Conservation (phyloP, 2,113 vertebrate species). For the Toxotes jaculatrix region DNA sequence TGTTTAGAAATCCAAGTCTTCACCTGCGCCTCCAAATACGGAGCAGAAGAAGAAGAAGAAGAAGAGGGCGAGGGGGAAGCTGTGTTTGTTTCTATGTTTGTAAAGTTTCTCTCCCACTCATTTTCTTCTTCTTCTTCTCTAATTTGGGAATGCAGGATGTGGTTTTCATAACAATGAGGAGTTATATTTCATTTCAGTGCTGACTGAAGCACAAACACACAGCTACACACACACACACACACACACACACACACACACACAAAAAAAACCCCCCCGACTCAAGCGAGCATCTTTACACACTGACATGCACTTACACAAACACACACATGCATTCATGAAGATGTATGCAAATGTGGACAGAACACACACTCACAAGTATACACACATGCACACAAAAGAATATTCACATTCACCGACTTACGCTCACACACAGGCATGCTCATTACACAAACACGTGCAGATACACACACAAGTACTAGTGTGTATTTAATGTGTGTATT, state of each 20-base stretch:
- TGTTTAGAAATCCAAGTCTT: not conserved
- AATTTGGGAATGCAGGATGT: conserved; percentile 51
- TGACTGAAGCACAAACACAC: conserved; percentile 14
- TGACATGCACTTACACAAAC: no score
- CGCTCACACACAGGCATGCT: no score
- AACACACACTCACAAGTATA: not conserved
- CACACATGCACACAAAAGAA: no score
- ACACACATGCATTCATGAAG: not conserved
- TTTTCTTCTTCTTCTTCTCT: conserved; percentile 36
- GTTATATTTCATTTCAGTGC: conserved; percentile 35
- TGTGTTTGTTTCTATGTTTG: conserved; percentile 22
- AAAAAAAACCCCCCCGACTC: not conserved
- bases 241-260: not conserved
- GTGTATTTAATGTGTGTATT: conserved; percentile 1
- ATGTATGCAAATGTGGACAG: no score
- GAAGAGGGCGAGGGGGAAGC: not conserved
- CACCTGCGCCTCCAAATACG: not conserved
- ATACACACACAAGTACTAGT: not conserved
- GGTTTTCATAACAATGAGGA: conserved; percentile 46
- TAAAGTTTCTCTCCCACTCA: conserved; percentile 25
- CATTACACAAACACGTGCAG: no score
- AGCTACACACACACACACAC: not conserved
- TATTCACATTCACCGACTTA: no score
- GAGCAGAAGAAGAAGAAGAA: not conserved
- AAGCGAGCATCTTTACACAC: not conserved